A percentile compares a stretch with the other conserved stretches of the same genome.
Evolutionary conservation across 1,140 invertebrate species (phyloP).

Genomic region (Ctenoplectra terminalis): DNA sequence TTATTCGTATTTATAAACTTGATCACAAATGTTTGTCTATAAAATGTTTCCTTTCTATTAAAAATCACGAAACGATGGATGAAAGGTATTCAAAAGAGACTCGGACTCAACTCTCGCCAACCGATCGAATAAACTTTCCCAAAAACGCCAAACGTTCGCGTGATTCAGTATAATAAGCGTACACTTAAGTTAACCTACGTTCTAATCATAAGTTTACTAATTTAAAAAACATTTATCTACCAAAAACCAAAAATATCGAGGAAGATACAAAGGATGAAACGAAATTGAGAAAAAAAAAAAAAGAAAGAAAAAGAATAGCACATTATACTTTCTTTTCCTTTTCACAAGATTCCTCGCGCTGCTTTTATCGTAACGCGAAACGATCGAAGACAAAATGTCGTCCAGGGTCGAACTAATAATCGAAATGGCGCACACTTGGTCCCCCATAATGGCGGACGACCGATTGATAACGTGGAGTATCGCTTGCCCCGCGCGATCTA

Average conservation of each 20-base stretch:
- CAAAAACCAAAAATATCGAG: not conserved
- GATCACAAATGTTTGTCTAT: no score
- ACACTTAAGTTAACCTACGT: not conserved
- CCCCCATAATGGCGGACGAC: not conserved
- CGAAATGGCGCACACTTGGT: not conserved
- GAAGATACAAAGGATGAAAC: not conserved
- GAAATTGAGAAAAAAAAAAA: not conserved
- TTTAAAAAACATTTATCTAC: not conserved
- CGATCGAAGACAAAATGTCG: not conserved
- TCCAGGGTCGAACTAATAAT: not conserved
- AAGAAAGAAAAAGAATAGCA: no score
- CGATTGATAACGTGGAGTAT: constrained; percentile 33
- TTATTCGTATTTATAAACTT: no score
- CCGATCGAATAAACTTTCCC: not conserved
- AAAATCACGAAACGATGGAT: no score
- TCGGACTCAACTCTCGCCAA: not conserved
- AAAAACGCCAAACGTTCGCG: not conserved
- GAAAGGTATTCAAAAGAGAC: not conserved
- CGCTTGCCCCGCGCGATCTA: constrained; percentile 26
- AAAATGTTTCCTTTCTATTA: no score
- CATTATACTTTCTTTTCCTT: no score
- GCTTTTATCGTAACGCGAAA: constrained; percentile 1
- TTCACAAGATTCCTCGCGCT: not conserved
- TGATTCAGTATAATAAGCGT: not conserved
- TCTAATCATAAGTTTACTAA: constrained; percentile 3